Conservation (phyloP, 2,888 invertebrate species). For the Sturmia bella region DNA sequence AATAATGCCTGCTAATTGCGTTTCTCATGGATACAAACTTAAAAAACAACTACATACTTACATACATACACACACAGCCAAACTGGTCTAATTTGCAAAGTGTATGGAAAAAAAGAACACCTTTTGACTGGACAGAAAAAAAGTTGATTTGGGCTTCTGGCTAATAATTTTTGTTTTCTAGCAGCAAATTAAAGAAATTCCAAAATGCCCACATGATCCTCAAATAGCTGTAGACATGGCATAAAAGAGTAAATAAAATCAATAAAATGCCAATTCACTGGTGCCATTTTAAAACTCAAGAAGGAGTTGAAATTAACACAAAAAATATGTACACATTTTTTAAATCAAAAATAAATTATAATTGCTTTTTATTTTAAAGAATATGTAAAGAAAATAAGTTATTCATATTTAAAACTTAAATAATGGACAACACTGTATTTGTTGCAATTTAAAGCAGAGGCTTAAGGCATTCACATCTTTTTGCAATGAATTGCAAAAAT, state of each 20-base stretch:
- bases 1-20: slow-evolving; percentile 44
- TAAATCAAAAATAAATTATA: slow-evolving; percentile 16
- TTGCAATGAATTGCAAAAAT: neutral
- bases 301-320: slow-evolving; percentile 47
- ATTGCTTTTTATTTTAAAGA: slow-evolving; percentile 27
- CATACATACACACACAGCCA: slow-evolving; percentile 71
- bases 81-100: slow-evolving; percentile 74
- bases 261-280: slow-evolving; percentile 51
- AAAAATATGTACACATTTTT: neutral
- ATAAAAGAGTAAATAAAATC: slow-evolving; percentile 2
- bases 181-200: slow-evolving; percentile 65
- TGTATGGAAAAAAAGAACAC: slow-evolving; percentile 38
- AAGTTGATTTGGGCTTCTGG: slow-evolving; percentile 48
- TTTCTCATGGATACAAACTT: slow-evolving; percentile 35
- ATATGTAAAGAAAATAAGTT: slow-evolving; percentile 13
- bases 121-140: slow-evolving; percentile 38
- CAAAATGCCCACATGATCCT: slow-evolving; percentile 68
- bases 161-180: slow-evolving; percentile 30
- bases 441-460: neutral
- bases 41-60: slow-evolving; percentile 60
- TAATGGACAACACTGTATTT: slow-evolving; percentile 5
- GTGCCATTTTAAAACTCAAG: slow-evolving; percentile 55
- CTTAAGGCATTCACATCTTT: neutral
- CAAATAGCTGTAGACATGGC: slow-evolving; percentile 33
- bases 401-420: slow-evolving; percentile 21